Evolutionary conservation across 1,140 invertebrate genomes (phyloP).

Genomic region (Archivesica marissinica): DNA sequence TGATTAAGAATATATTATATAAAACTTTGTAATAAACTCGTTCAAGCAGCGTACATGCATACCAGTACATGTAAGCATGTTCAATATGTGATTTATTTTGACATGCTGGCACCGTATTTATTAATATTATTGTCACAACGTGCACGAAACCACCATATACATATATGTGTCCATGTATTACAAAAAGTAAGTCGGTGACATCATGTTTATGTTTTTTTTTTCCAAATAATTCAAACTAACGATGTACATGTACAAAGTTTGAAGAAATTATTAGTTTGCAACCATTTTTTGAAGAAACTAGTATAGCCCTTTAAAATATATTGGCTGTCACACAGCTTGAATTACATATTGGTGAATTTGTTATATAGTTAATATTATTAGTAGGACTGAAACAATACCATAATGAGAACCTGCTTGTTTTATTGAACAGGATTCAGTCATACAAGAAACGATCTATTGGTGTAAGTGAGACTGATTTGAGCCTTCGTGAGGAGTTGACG

Average conservation of each 20-base stretch:
- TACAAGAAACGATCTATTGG: constrained; percentile 11
- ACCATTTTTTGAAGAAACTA: not conserved
- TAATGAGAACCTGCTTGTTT: not conserved
- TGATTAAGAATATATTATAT: too few relatives aligned
- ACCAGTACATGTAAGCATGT: too few relatives aligned
- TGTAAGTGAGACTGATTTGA: constrained; percentile 15
- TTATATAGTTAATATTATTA: not conserved
- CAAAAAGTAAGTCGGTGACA: too few relatives aligned
- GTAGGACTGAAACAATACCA: not conserved
- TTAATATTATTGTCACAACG: too few relatives aligned
- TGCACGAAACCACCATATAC: too few relatives aligned
- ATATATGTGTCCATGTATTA: too few relatives aligned
- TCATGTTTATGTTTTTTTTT: too few relatives aligned
- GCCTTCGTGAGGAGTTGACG: not conserved
- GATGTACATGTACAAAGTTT: not conserved
- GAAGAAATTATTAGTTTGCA: not conserved
- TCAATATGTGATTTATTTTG: too few relatives aligned
- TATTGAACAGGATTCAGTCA: constrained; percentile 19
- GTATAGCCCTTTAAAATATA: not conserved
- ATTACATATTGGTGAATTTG: not conserved
- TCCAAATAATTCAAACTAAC: too few relatives aligned
- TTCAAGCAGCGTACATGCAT: too few relatives aligned
- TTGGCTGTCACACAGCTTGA: not conserved
- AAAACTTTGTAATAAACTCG: too few relatives aligned
- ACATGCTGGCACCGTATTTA: too few relatives aligned